These are phyloP conservation scores for Drosophila truncata DNA, from an alignment of 1,140 invertebrate genomes.

Conservation along the genomic window DNA sequence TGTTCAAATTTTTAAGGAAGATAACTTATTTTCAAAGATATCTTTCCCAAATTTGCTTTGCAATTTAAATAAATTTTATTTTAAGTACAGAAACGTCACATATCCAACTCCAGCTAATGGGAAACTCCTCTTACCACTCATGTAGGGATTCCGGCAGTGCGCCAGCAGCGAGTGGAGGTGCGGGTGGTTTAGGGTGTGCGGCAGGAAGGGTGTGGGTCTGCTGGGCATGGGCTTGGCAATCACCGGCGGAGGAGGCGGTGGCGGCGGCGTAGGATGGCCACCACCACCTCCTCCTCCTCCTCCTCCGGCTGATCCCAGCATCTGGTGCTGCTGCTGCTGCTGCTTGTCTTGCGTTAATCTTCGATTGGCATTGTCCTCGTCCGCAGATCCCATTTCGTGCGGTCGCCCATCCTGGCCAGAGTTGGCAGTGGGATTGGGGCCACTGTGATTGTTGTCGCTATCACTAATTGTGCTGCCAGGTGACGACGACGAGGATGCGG, in stretches of 20 bases:
- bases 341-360: constrained; percentile 83
- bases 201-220: constrained; percentile 86
- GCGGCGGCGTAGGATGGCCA: constrained; percentile 52
- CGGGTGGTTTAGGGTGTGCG: constrained; percentile 85
- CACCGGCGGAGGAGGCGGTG: constrained; percentile 70
- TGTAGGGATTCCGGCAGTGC: constrained; percentile 87
- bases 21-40: background rate
- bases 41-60: background rate
- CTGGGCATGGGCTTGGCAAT: constrained; percentile 87
- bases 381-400: constrained; percentile 61
- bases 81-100: background rate
- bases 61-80: background rate
- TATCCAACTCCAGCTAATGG: background rate
- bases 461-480: constrained; percentile 85
- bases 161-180: constrained; percentile 85
- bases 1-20: background rate
- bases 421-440: constrained; percentile 42
- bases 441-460: constrained; percentile 85
- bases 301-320: constrained; percentile 34
- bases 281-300: constrained; percentile 29
- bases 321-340: constrained; percentile 52
- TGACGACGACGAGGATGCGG: constrained; percentile 84
- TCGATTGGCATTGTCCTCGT: constrained; percentile 82
- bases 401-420: constrained; percentile 65
- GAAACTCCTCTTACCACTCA: constrained; percentile 85